Evolutionary conservation across 2,113 vertebrate genomes (phyloP).

Genomic region (Rhea pennata): DNA sequence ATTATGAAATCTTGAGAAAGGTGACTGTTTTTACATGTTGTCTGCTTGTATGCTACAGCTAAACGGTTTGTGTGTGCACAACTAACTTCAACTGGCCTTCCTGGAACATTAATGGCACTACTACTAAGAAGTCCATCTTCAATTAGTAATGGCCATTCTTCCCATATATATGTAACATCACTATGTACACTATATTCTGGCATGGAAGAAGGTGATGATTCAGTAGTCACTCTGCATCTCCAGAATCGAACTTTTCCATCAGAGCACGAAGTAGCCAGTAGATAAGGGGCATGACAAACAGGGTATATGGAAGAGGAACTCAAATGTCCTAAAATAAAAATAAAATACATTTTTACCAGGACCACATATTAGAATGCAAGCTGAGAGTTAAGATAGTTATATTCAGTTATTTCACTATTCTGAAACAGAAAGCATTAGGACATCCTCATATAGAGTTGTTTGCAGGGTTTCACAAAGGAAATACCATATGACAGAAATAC

Average conservation of each 20-base stretch:
- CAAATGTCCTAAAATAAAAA: slow-evolving; percentile 86
- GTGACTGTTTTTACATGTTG: slow-evolving; percentile 31
- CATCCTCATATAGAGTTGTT: background rate
- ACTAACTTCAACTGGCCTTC: slow-evolving; percentile 88
- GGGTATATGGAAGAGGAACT: slow-evolving; percentile 95
- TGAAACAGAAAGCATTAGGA: background rate
- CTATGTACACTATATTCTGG: slow-evolving; percentile 9
- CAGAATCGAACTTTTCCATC: slow-evolving; percentile 95
- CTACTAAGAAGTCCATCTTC: slow-evolving; percentile 85
- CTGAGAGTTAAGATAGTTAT: background rate
- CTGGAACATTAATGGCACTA: slow-evolving; percentile 86
- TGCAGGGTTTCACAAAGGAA: background rate
- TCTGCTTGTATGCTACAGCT: slow-evolving; percentile 89
- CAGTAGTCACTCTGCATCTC: slow-evolving; percentile 81
- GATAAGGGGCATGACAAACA: slow-evolving; percentile 90
- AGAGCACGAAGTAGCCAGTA: slow-evolving; percentile 95
- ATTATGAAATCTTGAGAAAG: slow-evolving; percentile 80
- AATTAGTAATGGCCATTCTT: slow-evolving; percentile 94
- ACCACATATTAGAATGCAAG: background rate
- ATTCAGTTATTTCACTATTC: background rate
- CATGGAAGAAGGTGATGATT: slow-evolving; percentile 35
- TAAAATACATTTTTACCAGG: background rate
- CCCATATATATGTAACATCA: slow-evolving; percentile 85
- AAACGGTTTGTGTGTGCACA: slow-evolving; percentile 95
- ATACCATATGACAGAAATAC: background rate